Conservation (phyloP, 2,888 invertebrate species). For the Scaptomyza tumidula region DNA sequence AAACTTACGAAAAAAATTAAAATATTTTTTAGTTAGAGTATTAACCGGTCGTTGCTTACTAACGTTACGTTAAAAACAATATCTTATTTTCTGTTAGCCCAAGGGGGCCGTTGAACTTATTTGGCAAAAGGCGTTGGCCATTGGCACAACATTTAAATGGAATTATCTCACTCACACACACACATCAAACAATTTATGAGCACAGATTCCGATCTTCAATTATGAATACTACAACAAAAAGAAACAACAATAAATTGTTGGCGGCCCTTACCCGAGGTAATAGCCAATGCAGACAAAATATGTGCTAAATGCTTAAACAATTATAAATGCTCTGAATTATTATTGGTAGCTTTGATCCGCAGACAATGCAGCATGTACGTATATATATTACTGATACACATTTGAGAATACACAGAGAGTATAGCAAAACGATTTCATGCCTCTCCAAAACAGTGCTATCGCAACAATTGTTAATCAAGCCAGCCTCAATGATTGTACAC, state of each 20-base stretch:
- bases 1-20: no score
- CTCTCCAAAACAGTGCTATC: constrained; percentile 49
- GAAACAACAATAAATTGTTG: constrained; percentile 18
- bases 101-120: constrained; percentile 65
- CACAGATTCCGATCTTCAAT: constrained; percentile 64
- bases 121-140: constrained; percentile 62
- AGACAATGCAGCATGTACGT: constrained; percentile 35
- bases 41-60: not conserved
- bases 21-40: not conserved
- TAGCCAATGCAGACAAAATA: constrained; percentile 34
- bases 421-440: constrained; percentile 70
- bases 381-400: constrained; percentile 24
- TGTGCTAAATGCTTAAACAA: constrained; percentile 62
- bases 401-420: constrained; percentile 12
- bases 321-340: constrained; percentile 60
- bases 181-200: constrained; percentile 56
- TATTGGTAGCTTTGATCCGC: constrained; percentile 31
- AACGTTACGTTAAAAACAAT: not conserved
- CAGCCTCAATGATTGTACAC: constrained; percentile 45
- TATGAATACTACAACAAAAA: constrained; percentile 37
- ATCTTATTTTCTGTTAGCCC: constrained; percentile 27
- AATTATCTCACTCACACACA: constrained; percentile 44
- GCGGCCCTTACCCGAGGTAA: constrained; percentile 19
- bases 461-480: constrained; percentile 76
- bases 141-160: constrained; percentile 57